Conservation (phyloP, 2,797 vertebrate genomes). For the Pampus argenteus region DNA sequence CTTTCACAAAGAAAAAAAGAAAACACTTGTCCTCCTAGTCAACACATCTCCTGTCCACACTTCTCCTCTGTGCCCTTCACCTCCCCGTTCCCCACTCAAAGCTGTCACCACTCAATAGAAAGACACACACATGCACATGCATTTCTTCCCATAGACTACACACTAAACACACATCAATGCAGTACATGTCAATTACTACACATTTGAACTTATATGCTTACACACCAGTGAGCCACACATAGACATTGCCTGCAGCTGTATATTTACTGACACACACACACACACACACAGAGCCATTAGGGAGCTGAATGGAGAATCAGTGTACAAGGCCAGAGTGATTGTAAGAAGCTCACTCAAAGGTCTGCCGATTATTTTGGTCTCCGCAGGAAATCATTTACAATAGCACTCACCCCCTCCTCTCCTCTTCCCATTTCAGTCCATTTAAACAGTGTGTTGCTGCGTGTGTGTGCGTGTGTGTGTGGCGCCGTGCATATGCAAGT, state of each 20-base stretch:
- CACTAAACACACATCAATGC: slow-evolving; percentile 37
- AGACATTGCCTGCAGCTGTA: slow-evolving; percentile 67
- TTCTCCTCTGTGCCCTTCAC: slow-evolving; percentile 64
- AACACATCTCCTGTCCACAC: slow-evolving; percentile 58
- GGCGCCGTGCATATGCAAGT: slow-evolving; percentile 2
- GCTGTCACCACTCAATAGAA: slow-evolving; percentile 60
- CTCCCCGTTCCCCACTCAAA: slow-evolving; percentile 50
- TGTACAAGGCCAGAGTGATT: slow-evolving; percentile 78
- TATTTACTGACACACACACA: slow-evolving; percentile 63
- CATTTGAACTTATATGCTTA: slow-evolving; percentile 7
- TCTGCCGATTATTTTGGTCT: slow-evolving; percentile 82
- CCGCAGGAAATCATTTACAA: slow-evolving; percentile 83
- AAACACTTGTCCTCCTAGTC: slow-evolving; percentile 55
- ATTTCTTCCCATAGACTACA: slow-evolving; percentile 41
- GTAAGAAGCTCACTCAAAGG: slow-evolving; percentile 80
- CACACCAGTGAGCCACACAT: slow-evolving; percentile 31
- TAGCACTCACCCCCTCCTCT: slow-evolving; percentile 48
- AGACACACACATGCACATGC: slow-evolving; percentile 18
- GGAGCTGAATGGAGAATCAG: slow-evolving; percentile 72
- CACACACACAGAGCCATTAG: slow-evolving; percentile 65
- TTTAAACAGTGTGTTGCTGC: slow-evolving; percentile 55
- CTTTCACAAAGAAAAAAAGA: slow-evolving; percentile 43
- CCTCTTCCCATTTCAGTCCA: slow-evolving; percentile 50
- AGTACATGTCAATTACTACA: slow-evolving; percentile 37
- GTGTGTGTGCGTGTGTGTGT: slow-evolving; percentile 17